A percentile compares a stretch with the other conserved stretches of the same genome.
phyloP scores from a whole-genome alignment of 2,888 invertebrate genomes.

The Amaurobius ferox region DNA sequence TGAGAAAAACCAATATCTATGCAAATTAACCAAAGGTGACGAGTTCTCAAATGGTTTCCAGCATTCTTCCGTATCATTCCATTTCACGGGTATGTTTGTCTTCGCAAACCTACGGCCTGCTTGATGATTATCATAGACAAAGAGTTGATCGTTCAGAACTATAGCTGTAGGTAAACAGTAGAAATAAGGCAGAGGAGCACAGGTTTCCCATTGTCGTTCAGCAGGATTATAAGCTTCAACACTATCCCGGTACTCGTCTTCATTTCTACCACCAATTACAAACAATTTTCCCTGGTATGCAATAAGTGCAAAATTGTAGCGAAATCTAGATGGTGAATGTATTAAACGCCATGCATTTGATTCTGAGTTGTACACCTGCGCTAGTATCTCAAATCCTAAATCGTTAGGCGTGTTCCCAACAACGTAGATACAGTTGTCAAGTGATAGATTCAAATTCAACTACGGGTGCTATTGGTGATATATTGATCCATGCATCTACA shows the following conservation, averaged over 20 bases:
- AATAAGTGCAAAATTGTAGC: constrained; percentile 23
- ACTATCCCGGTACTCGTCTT: background rate
- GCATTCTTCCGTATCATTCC: background rate
- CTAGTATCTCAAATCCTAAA: background rate
- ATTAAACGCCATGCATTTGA: constrained; percentile 5
- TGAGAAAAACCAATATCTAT: constrained; percentile 3
- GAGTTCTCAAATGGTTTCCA: constrained; percentile 32
- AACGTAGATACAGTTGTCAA: constrained; percentile 25
- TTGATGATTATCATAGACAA: constrained; percentile 23
- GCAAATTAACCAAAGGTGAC: constrained; percentile 9
- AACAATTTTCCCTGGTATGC: constrained; percentile 5
- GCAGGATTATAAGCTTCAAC: constrained; percentile 28
- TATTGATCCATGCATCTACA: background rate
- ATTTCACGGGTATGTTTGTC: constrained; percentile 1
- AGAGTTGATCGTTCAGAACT: background rate
- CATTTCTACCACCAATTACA: constrained; percentile 19
- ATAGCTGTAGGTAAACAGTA: constrained; percentile 10
- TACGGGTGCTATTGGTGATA: constrained; percentile 16
- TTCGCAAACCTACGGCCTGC: background rate
- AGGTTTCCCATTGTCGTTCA: background rate
- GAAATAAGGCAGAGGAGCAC: constrained; percentile 7
- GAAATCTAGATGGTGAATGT: background rate
- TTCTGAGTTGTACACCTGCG: constrained; percentile 26
- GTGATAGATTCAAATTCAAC: background rate
- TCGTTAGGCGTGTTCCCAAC: background rate